phyloP scores from a whole-genome alignment of 2,113 vertebrate genomes.

The Cryptomyrus ogoouensis region DNA sequence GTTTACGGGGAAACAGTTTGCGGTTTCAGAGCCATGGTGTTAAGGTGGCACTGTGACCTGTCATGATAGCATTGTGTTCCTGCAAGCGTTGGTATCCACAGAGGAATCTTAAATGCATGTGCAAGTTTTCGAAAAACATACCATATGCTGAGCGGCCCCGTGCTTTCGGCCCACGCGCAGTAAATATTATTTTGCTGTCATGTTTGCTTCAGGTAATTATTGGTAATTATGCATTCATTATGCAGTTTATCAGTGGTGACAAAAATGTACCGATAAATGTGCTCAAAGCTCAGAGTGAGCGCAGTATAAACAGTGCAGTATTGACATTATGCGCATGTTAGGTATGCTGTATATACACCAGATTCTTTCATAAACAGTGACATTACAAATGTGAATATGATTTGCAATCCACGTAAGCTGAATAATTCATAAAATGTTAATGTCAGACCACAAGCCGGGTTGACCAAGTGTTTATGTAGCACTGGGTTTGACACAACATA shows the following conservation, averaged over 20 bases:
- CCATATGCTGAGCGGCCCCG: background rate
- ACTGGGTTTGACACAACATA: background rate
- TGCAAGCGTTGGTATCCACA: background rate
- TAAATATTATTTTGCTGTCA: constrained; percentile 2
- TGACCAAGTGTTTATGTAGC: constrained; percentile 9
- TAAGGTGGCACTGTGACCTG: background rate
- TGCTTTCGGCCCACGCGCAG: background rate
- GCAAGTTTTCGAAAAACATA: background rate
- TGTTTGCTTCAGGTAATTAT: background rate
- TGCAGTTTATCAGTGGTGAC: background rate
- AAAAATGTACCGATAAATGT: background rate
- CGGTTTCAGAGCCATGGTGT: background rate
- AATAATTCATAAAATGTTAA: constrained; percentile 10
- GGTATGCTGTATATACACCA: background rate
- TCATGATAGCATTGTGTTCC: background rate
- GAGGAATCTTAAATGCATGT: background rate
- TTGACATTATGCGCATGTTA: background rate
- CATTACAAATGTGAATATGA: constrained; percentile 2
- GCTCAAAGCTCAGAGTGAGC: background rate
- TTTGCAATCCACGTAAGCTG: background rate
- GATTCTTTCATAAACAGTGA: background rate
- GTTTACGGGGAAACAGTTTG: background rate
- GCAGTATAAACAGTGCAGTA: background rate
- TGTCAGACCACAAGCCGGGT: background rate
- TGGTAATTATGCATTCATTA: constrained; percentile 3